A percentile compares a stretch with the other conserved stretches of the same genome.
phyloP scores from a whole-genome alignment of 2,797 vertebrate species.

The Morelia viridis region DNA sequence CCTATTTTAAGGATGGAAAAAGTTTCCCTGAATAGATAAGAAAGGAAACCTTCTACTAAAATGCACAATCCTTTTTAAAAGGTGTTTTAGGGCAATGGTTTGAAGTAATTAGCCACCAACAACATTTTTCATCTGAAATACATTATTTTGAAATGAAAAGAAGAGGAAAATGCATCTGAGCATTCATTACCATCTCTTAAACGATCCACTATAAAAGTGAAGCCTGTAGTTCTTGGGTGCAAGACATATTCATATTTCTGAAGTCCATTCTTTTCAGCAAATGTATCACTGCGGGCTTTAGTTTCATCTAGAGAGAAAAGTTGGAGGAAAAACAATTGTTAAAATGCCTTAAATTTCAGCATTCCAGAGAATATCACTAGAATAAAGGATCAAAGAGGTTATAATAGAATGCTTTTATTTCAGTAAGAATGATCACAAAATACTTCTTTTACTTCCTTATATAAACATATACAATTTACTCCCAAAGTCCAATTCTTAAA shows the following conservation, averaged over 20 bases:
- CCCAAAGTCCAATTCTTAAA: neutral
- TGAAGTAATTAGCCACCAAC: neutral
- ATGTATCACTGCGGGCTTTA: constrained; percentile 85
- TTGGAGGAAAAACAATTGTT: constrained; percentile 34
- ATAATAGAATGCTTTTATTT: neutral
- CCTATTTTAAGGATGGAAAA: neutral
- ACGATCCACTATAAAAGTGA: constrained; percentile 91
- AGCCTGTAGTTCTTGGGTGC: constrained; percentile 94
- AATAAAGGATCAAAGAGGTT: constrained; percentile 36
- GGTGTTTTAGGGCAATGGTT: constrained; percentile 1
- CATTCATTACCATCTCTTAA: constrained; percentile 86
- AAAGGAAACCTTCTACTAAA: neutral
- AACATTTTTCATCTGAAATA: constrained; percentile 16
- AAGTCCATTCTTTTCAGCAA: constrained; percentile 86
- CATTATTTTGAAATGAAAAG: neutral
- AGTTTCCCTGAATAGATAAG: neutral
- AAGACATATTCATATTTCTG: constrained; percentile 89
- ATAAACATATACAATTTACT: constrained; percentile 1
- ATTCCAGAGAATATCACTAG: neutral
- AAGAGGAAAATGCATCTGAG: constrained; percentile 9
- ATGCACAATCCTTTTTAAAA: neutral
- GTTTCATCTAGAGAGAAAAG: constrained; percentile 82
- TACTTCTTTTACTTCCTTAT: constrained; percentile 7
- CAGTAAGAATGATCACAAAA: constrained; percentile 3
- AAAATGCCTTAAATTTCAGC: neutral